These are phyloP conservation scores for Heterotis niloticus DNA, from an alignment of 2,113 vertebrate genomes.

Conservation along the genomic window DNA sequence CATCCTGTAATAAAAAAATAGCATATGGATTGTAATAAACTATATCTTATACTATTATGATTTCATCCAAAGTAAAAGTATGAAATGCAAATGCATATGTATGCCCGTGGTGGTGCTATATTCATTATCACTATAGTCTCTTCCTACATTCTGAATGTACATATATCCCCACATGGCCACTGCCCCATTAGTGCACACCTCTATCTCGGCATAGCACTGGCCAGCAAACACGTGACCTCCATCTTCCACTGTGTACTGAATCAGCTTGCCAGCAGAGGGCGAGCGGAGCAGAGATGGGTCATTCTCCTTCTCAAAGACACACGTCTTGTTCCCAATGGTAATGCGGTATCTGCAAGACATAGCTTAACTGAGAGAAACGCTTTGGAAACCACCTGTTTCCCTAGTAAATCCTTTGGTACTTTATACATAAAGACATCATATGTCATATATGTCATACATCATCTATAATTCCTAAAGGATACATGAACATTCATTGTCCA, in stretches of 20 bases:
- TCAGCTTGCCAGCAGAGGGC: slow-evolving; percentile 90
- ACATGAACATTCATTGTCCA: not conserved
- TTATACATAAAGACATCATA: too few species aligned
- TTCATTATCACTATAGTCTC: too few species aligned
- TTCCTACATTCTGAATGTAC: not conserved
- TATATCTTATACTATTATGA: too few species aligned
- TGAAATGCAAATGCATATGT: too few species aligned
- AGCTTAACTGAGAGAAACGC: rapidly evolving
- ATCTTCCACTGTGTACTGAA: slow-evolving; percentile 94
- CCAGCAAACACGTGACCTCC: slow-evolving; percentile 93
- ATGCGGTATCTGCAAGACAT: slow-evolving; percentile 83
- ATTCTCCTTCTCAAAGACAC: slow-evolving; percentile 97
- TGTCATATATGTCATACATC: not conserved
- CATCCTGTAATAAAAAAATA: too few species aligned
- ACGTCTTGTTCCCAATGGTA: slow-evolving; percentile 98
- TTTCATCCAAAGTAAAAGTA: too few species aligned
- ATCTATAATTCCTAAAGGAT: not conserved
- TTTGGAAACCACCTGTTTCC: not conserved
- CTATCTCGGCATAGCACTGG: slow-evolving; percentile 95
- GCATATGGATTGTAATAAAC: too few species aligned
- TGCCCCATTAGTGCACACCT: slow-evolving; percentile 63
- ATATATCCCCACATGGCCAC: not conserved
- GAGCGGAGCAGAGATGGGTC: slow-evolving; percentile 93
- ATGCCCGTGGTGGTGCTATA: too few species aligned
- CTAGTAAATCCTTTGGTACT: not conserved